Base-by-base conservation (phyloP, 2,113 vertebrate species). In the Apus apus region DNA sequence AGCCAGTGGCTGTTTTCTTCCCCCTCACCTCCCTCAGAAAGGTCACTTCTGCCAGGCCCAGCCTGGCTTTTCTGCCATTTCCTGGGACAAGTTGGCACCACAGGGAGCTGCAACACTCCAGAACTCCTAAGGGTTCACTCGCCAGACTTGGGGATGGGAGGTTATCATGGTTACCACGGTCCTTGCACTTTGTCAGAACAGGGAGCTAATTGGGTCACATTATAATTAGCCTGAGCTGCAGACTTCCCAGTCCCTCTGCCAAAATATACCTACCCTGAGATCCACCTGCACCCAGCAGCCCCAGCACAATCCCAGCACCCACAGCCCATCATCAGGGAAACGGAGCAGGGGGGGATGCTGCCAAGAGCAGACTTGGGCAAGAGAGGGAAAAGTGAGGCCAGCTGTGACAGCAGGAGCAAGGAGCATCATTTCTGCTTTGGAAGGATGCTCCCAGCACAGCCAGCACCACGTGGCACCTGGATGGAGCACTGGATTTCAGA, bases 171-270 rank as follows among this genome's bases (percentile, higher is more conserved):
- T 70, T 90, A 80, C 26, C 20, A 58, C 20, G 50, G 77, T 80
- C 61, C 57, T 65, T 85, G 43, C 8, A 72, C 57, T 54, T 26
- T 54, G 61, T 75, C 46, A 86, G 76, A 96, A 95, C 16, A 90
- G 30, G 50, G 32, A 96, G 40, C 73, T 95, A 97, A 97, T 93
- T 96, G 90, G 96, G 96, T 89, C 86, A 81, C 53, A 68, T 74
- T 92, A 92, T 92, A 96, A 95, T 93, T 95, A 95, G 80, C 54
- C 79, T 72, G 40, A 96, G 36, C 73, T 68, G 30, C 65, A 93
- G 76, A 78, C 73, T 93, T 90, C 34, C 76, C 61, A 54, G 57
- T 54, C 71, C 75, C 48, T 77, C 45, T 58, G 50, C 65, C 88
- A 70, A 32, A 25, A 72, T 40, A 60, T 19, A 82, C 10, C 36